Evolutionary conservation across 2,797 vertebrate genomes (phyloP).

Genomic region (Oophaga sylvatica): DNA sequence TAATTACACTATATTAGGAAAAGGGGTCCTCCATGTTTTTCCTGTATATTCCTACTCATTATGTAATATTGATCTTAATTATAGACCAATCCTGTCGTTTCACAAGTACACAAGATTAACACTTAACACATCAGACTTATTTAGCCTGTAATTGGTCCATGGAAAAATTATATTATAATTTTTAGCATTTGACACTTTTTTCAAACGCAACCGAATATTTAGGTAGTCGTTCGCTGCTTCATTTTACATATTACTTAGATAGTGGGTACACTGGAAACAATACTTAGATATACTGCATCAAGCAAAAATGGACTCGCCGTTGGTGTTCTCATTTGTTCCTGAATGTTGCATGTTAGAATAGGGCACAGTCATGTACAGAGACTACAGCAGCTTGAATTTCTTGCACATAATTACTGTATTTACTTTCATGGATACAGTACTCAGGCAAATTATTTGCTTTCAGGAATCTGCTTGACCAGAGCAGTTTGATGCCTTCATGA

Average conservation of each 20-base stretch:
- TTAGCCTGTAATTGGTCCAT: too few relatives aligned
- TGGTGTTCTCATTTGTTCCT: slow-evolving; percentile 21
- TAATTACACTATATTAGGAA: not conserved
- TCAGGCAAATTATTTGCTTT: not conserved
- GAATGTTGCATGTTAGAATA: not conserved
- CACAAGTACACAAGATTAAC: too few relatives aligned
- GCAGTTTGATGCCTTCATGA: not conserved
- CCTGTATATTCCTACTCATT: not conserved
- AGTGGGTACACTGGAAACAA: too few relatives aligned
- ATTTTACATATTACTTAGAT: too few relatives aligned
- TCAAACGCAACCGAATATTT: not conserved
- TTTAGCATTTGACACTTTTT: too few relatives aligned
- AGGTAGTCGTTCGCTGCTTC: too few relatives aligned
- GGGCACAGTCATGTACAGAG: not conserved
- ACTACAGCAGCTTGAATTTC: slow-evolving; percentile 4
- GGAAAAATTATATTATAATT: too few relatives aligned
- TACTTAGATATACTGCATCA: too few relatives aligned
- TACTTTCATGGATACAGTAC: slow-evolving; percentile 14
- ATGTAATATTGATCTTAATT: not conserved
- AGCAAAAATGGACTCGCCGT: too few relatives aligned
- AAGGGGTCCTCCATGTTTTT: not conserved
- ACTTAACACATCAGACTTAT: too few relatives aligned
- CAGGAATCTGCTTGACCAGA: slow-evolving; percentile 6
- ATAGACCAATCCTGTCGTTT: not conserved
- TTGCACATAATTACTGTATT: slow-evolving; percentile 28